phyloP scores from a whole-genome alignment of 2,113 vertebrate genomes.

The Okapia johnstoni region DNA sequence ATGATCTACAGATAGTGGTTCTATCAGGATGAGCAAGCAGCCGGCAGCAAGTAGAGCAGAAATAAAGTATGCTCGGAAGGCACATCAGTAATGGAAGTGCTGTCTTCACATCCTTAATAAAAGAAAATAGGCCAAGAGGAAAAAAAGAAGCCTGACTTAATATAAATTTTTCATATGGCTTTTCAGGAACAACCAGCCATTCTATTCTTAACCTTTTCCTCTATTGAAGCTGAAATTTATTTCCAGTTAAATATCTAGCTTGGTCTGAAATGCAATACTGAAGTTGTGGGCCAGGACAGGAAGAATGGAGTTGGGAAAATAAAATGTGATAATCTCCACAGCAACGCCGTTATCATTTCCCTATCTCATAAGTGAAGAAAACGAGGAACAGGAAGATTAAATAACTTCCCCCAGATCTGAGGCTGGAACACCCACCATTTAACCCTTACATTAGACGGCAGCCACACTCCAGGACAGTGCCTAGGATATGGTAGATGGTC shows the following conservation, averaged over 20 bases:
- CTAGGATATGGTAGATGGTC: background rate
- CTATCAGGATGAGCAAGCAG: conserved; percentile 44
- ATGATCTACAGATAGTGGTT: background rate
- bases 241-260: conserved; percentile 36
- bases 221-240: conserved; percentile 34
- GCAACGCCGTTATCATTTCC: background rate
- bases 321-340: background rate
- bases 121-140: conserved; percentile 59
- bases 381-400: background rate
- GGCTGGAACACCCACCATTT: background rate
- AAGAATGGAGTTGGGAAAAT: conserved; percentile 14
- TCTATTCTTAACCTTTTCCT: conserved; percentile 51
- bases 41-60: conserved; percentile 59
- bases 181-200: conserved; percentile 40
- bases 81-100: background rate
- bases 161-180: conserved; percentile 59
- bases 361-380: background rate
- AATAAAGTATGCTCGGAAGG: conserved; percentile 34
- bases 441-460: background rate
- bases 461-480: background rate
- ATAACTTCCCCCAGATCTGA: background rate
- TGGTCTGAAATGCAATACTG: conserved; percentile 17
- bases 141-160: conserved; percentile 46
- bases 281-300: background rate
- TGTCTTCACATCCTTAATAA: conserved; percentile 46